Evolutionary conservation across 2,888 invertebrate genomes (phyloP), one percentile per base, ranked within the genome.

Genomic region (Brenthis daphne): DNA sequence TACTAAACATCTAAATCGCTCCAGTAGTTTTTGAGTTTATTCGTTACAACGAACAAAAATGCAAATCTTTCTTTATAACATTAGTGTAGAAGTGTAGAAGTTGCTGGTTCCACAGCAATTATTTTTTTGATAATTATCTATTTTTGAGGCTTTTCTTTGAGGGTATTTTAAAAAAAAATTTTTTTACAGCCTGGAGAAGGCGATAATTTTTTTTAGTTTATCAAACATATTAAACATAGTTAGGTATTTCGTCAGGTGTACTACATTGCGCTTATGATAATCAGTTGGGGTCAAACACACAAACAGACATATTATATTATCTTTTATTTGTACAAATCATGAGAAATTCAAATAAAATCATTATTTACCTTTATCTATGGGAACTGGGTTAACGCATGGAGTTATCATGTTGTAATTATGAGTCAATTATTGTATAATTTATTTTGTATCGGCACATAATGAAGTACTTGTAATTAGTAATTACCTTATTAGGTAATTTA

Each of bases 371-470:
- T 61, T 65, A 61, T 63, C 66, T 61, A 55, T 70, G 69, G 66
- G 69, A 70, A 70, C 58, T 70, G 66, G 69, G 69, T 70, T 70
- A 67, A 57, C 16, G 56, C 50, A 51, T 53, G 63, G 33, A 33
- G 43, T 50, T 67, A 67, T 67, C 67, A 47, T 50, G 61, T 66
- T 54, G 66, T 67, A 61, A 67, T 54, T 53, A 57, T 69, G 65
- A 53, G 43, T 69, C 69, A 61, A 69, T 69, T 55, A 55, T 51
- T 61, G 67, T 67, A 69, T 60, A 57, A 64, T 54, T 68, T 57
- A 37, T 65, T 60, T 69, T 69, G 65, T 69, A 65, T 69, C 43
- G 64, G 55, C 53, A 29, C 33, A 43, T 50, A 61, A 67, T 60
- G 29, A 37, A 29, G 33, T 60, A 54, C 33, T 60, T 50, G 56